Evolutionary conservation across 2,888 invertebrate species (phyloP).

Genomic region (Cosmopolites sordidus): DNA sequence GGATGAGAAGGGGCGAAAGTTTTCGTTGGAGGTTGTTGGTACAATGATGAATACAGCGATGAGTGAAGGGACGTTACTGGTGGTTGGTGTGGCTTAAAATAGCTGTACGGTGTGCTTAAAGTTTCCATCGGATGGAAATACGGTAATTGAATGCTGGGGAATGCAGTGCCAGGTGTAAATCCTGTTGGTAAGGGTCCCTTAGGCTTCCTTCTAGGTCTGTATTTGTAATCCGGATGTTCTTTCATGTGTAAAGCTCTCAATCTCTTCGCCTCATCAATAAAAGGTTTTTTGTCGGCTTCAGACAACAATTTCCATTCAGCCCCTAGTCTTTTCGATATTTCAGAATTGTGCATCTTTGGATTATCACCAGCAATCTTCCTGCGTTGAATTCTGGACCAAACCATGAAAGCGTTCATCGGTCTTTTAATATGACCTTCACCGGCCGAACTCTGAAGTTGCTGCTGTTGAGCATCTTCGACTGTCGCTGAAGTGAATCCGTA

Average conservation of each 20-base stretch:
- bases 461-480: constrained; percentile 20
- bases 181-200: constrained; percentile 61
- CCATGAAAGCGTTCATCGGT: constrained; percentile 99
- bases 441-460: constrained; percentile 17
- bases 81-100: constrained; percentile 55
- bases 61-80: constrained; percentile 48
- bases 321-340: constrained; percentile 86
- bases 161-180: constrained; percentile 44
- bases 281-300: constrained; percentile 85
- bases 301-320: constrained; percentile 90
- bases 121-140: constrained; percentile 59
- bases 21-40: constrained; percentile 50
- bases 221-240: constrained; percentile 89
- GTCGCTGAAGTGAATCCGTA: constrained; percentile 37
- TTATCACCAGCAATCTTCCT: constrained; percentile 91
- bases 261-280: constrained; percentile 92
- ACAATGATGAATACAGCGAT: constrained; percentile 66
- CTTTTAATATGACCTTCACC: constrained; percentile 82
- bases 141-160: constrained; percentile 61
- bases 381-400: constrained; percentile 88
- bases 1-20: constrained; percentile 55
- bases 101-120: constrained; percentile 61
- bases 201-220: constrained; percentile 79
- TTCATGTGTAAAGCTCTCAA: constrained; percentile 84
- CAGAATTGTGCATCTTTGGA: constrained; percentile 88